phyloP scores from a whole-genome alignment of 2,797 vertebrate species.

The Platyrinchus mystaceus region DNA sequence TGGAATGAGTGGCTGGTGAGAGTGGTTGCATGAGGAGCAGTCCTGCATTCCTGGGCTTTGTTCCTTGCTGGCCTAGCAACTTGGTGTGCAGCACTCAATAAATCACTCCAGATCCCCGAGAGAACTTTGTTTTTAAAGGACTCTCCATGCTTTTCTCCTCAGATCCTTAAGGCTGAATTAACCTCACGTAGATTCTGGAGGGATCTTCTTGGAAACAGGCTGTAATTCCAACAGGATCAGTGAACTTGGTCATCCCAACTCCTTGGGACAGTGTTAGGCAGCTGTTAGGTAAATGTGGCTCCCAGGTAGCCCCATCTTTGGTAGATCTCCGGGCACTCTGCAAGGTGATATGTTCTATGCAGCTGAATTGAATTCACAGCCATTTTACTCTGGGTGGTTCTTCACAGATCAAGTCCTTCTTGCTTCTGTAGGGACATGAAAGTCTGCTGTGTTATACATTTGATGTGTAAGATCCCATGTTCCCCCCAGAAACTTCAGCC shows the following conservation, averaged over 20 bases:
- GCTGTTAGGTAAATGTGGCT: background rate
- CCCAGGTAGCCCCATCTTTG: background rate
- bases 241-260: background rate
- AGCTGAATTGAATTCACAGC: background rate
- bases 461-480: background rate
- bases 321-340: background rate
- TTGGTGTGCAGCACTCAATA: background rate
- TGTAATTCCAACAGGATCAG: background rate
- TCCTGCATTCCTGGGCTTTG: background rate
- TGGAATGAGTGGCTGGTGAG: background rate
- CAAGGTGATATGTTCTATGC: background rate
- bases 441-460: background rate
- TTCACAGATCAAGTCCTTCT: background rate
- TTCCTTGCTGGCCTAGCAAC: background rate
- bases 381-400: background rate
- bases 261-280: background rate
- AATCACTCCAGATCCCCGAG: background rate
- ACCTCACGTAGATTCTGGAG: background rate
- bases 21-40: background rate
- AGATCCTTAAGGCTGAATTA: background rate
- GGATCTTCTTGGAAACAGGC: background rate
- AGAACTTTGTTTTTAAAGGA: background rate
- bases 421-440: background rate
- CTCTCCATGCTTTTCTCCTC: background rate
- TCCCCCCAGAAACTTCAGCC: background rate